A percentile compares a stretch with the other conserved stretches of the same genome.
Evolutionary conservation across 2,888 invertebrate species (phyloP).

Genomic region (Actias luna): DNA sequence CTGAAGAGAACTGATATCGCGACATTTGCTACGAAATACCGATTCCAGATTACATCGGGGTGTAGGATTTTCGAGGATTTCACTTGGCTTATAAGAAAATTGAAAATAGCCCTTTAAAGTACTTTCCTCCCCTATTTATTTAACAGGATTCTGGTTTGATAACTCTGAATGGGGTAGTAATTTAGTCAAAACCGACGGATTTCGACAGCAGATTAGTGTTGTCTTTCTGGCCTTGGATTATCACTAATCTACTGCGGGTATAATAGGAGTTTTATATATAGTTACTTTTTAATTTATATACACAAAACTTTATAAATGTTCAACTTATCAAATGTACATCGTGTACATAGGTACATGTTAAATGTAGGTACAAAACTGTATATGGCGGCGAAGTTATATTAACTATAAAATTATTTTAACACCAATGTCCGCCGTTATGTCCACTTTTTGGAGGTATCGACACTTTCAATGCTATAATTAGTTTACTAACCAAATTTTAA

Average conservation of each 20-base stretch:
- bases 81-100: conserved; percentile 64
- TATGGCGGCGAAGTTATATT: too few relatives aligned
- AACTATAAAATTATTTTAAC: too few relatives aligned
- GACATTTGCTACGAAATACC: conserved; percentile 72
- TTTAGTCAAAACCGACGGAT: conserved; percentile 26
- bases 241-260: neutral
- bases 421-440: too few relatives aligned
- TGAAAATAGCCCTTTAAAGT: conserved; percentile 71
- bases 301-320: too few relatives aligned
- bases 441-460: too few relatives aligned
- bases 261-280: neutral
- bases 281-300: neutral
- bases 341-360: too few relatives aligned
- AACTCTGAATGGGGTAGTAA: conserved; percentile 21
- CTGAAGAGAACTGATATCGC: conserved; percentile 76
- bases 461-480: too few relatives aligned
- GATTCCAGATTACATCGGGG: conserved; percentile 65
- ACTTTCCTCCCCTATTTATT: conserved; percentile 44
- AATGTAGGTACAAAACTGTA: too few relatives aligned
- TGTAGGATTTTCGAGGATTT: conserved; percentile 67
- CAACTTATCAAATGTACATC: too few relatives aligned
- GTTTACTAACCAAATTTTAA: too few relatives aligned
- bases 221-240: conserved; percentile 2
- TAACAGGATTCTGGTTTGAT: conserved; percentile 36
- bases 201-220: conserved; percentile 17